Conservation (phyloP, 2,797 vertebrate species). For the Ambastaia sidthimunki region DNA sequence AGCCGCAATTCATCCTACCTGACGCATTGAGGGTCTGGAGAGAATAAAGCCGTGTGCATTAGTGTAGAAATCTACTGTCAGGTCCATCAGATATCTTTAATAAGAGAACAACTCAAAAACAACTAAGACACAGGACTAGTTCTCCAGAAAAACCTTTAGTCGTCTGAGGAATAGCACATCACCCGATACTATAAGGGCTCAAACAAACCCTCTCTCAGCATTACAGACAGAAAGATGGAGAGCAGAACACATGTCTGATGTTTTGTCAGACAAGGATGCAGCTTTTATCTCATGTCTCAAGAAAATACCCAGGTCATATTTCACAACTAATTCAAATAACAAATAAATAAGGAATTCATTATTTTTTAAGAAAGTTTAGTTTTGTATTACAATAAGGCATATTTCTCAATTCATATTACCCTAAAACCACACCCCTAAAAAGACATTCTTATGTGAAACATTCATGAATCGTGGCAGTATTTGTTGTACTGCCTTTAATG, state of each 20-base stretch:
- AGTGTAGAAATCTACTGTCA: slow-evolving; percentile 1
- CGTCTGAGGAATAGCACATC: neutral
- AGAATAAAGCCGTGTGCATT: neutral
- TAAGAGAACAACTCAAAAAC: slow-evolving; percentile 23
- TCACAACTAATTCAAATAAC: too few species aligned
- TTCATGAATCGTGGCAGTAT: too few species aligned
- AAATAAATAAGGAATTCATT: too few species aligned
- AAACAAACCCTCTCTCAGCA: slow-evolving; percentile 3
- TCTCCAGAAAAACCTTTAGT: neutral
- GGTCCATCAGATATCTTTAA: slow-evolving; percentile 26
- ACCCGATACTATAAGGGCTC: neutral
- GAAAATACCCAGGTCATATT: too few species aligned
- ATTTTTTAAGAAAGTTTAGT: too few species aligned
- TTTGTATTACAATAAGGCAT: too few species aligned
- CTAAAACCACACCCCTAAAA: too few species aligned
- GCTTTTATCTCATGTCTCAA: neutral
- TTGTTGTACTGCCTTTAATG: too few species aligned
- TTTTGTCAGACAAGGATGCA: neutral
- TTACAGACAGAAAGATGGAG: neutral
- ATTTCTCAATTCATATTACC: too few species aligned
- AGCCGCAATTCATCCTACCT: slow-evolving; percentile 8
- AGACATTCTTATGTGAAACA: too few species aligned
- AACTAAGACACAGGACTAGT: neutral
- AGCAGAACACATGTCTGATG: neutral
- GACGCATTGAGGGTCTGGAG: slow-evolving; percentile 5